Evolutionary conservation across 2,888 invertebrate genomes (phyloP).

Genomic region (Philereme vetulata): DNA sequence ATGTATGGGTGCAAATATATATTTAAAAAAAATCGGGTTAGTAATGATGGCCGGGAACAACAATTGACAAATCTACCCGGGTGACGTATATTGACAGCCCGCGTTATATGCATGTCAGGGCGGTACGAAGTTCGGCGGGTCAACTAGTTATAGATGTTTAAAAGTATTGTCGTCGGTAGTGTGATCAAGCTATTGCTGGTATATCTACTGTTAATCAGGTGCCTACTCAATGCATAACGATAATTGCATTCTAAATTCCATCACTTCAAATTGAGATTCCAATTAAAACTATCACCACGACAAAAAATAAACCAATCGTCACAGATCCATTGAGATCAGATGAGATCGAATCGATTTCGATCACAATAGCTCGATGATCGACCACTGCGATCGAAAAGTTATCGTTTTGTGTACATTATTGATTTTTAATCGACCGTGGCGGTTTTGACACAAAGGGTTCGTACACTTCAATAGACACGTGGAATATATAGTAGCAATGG

Average conservation of each 20-base stretch:
- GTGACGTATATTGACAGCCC: no score
- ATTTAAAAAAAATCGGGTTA: no score
- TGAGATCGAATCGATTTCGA: slow-evolving; percentile 76
- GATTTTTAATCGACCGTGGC: slow-evolving; percentile 77
- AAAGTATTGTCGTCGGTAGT: no score
- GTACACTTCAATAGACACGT: slow-evolving; percentile 42
- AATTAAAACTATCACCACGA: slow-evolving; percentile 14
- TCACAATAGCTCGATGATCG: slow-evolving; percentile 77
- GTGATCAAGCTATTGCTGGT: no score
- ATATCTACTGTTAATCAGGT: no score
- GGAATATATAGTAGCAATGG: slow-evolving; percentile 32
- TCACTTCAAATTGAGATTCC: slow-evolving; percentile 16
- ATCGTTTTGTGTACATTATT: slow-evolving; percentile 74
- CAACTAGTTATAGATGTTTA: no score
- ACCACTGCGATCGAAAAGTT: slow-evolving; percentile 75
- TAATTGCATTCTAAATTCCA: neutral
- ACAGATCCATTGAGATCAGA: slow-evolving; percentile 65
- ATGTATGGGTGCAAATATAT: no score
- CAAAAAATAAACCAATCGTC: slow-evolving; percentile 42
- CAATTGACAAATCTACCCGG: no score
- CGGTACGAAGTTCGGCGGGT: no score
- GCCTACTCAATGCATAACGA: no score
- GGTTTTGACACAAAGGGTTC: slow-evolving; percentile 58
- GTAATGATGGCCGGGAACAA: no score
- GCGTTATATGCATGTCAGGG: no score